A percentile compares a stretch with the other conserved stretches of the same genome.
phyloP scores from a whole-genome alignment of 2,797 vertebrate genomes.

The Chloroceryle inda region DNA sequence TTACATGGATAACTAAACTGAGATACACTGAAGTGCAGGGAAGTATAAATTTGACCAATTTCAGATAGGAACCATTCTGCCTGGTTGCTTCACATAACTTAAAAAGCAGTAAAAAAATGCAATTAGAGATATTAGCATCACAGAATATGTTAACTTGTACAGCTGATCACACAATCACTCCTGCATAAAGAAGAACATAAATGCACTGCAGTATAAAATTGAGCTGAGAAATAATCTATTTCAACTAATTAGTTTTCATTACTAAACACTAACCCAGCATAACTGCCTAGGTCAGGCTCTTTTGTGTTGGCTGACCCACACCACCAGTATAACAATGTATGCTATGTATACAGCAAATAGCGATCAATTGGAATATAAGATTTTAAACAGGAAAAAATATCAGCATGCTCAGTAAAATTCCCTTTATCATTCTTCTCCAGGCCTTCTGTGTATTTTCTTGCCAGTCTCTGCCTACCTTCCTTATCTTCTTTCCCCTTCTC shows the following conservation, averaged over 20 bases:
- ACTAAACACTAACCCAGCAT: background rate
- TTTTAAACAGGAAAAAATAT: background rate
- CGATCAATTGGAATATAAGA: slow-evolving; percentile 11
- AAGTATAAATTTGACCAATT: background rate
- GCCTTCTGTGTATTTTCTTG: slow-evolving; percentile 15
- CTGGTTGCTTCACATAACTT: background rate
- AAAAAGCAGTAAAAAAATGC: background rate
- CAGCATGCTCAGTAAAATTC: background rate
- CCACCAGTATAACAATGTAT: background rate
- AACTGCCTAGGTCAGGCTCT: background rate
- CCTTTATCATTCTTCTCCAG: slow-evolving; percentile 46
- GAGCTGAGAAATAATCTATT: background rate
- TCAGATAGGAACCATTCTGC: background rate
- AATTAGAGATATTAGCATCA: background rate
- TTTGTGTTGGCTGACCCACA: background rate
- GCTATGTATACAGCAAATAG: background rate
- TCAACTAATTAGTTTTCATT: slow-evolving; percentile 5
- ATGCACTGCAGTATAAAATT: background rate
- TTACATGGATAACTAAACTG: background rate
- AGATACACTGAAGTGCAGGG: background rate
- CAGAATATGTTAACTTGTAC: background rate
- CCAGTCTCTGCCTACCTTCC: slow-evolving; percentile 1
- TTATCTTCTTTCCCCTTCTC: slow-evolving; percentile 51
- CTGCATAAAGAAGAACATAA: background rate
- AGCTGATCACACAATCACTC: background rate